phyloP scores from a whole-genome alignment of 2,888 invertebrate species.

The Drosophila ustulata region DNA sequence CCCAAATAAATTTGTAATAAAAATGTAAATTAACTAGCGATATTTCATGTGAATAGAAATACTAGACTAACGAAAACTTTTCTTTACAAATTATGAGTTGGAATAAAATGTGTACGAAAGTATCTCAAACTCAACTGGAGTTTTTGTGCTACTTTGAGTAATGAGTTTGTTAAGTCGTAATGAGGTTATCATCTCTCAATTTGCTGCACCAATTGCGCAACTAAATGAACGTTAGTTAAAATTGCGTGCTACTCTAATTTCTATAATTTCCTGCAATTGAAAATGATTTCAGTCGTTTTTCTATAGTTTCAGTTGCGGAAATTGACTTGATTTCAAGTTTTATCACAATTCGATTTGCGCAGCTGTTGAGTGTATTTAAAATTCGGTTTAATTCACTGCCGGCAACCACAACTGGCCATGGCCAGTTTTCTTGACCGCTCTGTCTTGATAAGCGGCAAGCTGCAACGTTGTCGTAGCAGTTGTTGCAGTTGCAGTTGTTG shows the following conservation, averaged over 20 bases:
- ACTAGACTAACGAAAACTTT: background rate
- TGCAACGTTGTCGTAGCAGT: slow-evolving; percentile 1
- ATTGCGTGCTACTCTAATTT: background rate
- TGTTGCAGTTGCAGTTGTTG: slow-evolving; percentile 12
- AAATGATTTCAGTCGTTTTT: background rate
- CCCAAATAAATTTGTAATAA: background rate
- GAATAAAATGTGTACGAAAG: background rate
- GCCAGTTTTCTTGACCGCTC: slow-evolving; percentile 33
- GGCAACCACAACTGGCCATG: slow-evolving; percentile 1
- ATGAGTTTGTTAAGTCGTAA: background rate
- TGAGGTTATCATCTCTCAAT: background rate
- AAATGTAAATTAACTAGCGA: background rate
- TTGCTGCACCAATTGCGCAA: slow-evolving; percentile 1
- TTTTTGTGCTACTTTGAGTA: background rate
- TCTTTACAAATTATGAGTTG: background rate
- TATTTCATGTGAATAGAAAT: background rate
- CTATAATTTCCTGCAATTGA: background rate
- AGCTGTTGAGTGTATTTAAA: slow-evolving; percentile 18
- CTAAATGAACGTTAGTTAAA: background rate
- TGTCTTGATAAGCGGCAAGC: slow-evolving; percentile 28
- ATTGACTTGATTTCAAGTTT: background rate
- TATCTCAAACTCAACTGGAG: background rate
- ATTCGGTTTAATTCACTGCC: background rate
- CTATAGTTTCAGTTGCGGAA: background rate
- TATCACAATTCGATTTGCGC: background rate